Percentiles rank a stretch among this genome's conserved stretches.
Conservation (phyloP, 2,113 vertebrate species). For the Carassius auratus region DNA sequence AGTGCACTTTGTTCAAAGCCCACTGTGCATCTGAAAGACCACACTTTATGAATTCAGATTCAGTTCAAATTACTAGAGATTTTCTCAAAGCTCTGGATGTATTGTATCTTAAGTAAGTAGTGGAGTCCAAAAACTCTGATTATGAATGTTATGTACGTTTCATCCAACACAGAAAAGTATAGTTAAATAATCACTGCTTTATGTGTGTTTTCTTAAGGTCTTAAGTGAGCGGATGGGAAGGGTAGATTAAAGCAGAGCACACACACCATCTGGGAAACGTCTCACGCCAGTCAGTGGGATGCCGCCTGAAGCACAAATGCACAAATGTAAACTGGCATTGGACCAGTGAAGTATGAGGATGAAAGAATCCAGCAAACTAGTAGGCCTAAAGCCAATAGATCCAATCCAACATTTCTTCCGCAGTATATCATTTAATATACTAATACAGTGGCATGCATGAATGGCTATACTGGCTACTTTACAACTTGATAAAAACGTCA, state of each 20-base stretch:
- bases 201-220: slow-evolving; percentile 47
- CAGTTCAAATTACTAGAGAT: slow-evolving; percentile 54
- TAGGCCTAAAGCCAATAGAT: background rate
- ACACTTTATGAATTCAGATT: slow-evolving; percentile 31
- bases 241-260: slow-evolving; percentile 70
- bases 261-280: slow-evolving; percentile 68
- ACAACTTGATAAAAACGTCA: background rate
- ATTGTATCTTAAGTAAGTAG: slow-evolving; percentile 52
- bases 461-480: background rate
- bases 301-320: slow-evolving; percentile 71
- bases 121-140: background rate
- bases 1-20: slow-evolving; percentile 7
- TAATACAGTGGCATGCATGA: background rate
- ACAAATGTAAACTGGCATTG: slow-evolving; percentile 65
- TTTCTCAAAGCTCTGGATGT: slow-evolving; percentile 56
- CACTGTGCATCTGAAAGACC: background rate
- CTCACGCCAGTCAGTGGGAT: slow-evolving; percentile 64
- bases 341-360: slow-evolving; percentile 56
- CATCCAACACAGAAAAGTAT: background rate
- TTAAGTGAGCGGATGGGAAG: slow-evolving; percentile 68
- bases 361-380: slow-evolving; percentile 52
- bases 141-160: background rate
- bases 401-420: slow-evolving; percentile 43
- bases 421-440: background rate
- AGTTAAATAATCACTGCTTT: no score